Conservation (phyloP, 1,140 invertebrate species). For the Drosophila sproati region DNA sequence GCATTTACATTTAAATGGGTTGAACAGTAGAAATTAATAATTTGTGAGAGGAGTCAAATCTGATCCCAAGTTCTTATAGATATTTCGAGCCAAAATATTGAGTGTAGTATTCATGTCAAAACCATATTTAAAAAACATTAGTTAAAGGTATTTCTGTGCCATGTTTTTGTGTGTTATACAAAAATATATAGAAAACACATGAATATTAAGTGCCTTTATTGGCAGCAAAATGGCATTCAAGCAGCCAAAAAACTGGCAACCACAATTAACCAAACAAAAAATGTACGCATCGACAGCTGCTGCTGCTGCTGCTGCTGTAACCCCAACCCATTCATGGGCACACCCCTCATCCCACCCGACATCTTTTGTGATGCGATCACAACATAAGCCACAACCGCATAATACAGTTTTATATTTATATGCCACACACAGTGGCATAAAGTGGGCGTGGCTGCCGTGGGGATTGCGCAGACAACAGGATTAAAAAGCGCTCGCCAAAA, state of each 20-base stretch:
- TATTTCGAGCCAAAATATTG: no score
- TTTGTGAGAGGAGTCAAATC: no score
- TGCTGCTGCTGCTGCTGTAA: constrained; percentile 9
- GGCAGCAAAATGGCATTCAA: background rate
- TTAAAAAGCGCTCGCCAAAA: constrained; percentile 80
- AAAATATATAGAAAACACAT: no score
- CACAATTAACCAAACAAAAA: constrained; percentile 27
- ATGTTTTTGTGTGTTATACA: no score
- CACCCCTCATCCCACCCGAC: constrained; percentile 19
- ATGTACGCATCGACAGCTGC: constrained; percentile 23
- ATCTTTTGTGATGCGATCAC: constrained; percentile 65
- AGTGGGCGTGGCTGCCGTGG: constrained; percentile 20
- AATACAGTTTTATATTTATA: constrained; percentile 79
- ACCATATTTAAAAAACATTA: no score
- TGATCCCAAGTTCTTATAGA: no score
- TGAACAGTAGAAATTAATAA: no score
- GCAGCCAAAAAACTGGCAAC: constrained; percentile 11
- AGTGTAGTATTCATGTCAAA: no score
- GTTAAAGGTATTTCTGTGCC: no score
- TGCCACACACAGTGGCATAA: constrained; percentile 34
- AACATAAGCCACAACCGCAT: constrained; percentile 77
- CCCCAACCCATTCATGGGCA: background rate
- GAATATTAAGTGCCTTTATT: constrained; percentile 12
- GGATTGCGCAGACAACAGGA: constrained; percentile 70
- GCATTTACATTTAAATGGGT: no score